A percentile compares a stretch with the other conserved stretches of the same genome.
These are phyloP conservation scores for Sarcophaga carnaria DNA, from an alignment of 2,888 invertebrate genomes.

Conservation along the genomic window DNA sequence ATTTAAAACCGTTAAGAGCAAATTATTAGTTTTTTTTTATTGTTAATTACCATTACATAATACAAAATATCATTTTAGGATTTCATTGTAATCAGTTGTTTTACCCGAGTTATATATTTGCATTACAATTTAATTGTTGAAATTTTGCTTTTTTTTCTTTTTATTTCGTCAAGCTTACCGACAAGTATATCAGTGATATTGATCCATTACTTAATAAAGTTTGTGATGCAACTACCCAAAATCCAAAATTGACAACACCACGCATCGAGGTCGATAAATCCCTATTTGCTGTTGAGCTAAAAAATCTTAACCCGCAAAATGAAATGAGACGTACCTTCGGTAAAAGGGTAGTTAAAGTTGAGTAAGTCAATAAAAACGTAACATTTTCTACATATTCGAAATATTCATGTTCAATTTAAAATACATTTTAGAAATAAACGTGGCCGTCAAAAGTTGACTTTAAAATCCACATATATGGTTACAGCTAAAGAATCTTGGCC, in stretches of 20 bases:
- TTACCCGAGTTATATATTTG: not conserved
- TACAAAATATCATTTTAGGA: no score
- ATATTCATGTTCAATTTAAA: not conserved
- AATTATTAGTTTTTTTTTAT: no score
- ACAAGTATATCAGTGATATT: conserved; percentile 78
- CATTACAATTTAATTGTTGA: not conserved
- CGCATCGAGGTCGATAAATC: conserved; percentile 86
- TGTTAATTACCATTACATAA: no score
- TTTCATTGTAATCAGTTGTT: no score
- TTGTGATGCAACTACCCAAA: conserved; percentile 74
- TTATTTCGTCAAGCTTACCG: conserved; percentile 72
- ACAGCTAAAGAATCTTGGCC: conserved; percentile 89
- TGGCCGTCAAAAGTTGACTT: conserved; percentile 83
- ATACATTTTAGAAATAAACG: conserved; percentile 83
- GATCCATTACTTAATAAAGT: conserved; percentile 79
- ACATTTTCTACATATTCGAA: not conserved
- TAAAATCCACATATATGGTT: conserved; percentile 87
- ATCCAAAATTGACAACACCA: conserved; percentile 68
- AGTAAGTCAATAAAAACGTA: conserved; percentile 77
- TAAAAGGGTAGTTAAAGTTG: conserved; percentile 88
- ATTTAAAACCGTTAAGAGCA: no score
- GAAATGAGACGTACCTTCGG: conserved; percentile 92
- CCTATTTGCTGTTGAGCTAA: conserved; percentile 86
- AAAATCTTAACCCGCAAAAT: conserved; percentile 90
- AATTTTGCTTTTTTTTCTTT: conserved; percentile 22